Evolutionary conservation across 2,113 vertebrate genomes (phyloP).

Genomic region (Rhipidura dahli): DNA sequence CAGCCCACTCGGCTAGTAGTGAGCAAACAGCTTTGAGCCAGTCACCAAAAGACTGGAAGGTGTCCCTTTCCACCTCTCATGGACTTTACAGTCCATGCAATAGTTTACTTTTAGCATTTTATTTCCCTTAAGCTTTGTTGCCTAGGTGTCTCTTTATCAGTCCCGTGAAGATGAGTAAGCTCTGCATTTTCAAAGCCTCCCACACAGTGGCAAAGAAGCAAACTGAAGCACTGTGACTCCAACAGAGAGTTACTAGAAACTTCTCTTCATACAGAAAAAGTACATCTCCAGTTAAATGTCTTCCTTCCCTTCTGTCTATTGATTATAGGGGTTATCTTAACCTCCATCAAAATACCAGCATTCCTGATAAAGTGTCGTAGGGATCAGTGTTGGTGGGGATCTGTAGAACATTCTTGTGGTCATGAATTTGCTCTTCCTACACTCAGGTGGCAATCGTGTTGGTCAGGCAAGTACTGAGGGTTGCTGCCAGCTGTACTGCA

Average conservation of each 20-base stretch:
- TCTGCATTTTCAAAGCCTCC: conserved; percentile 51
- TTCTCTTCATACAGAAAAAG: neutral
- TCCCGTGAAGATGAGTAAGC: conserved; percentile 63
- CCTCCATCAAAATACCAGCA: neutral
- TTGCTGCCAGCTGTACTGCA: neutral
- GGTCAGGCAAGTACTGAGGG: rapidly evolving
- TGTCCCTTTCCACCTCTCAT: neutral
- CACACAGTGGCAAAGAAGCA: conserved; percentile 41
- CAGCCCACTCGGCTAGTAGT: neutral
- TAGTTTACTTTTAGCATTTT: neutral
- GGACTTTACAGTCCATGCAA: neutral
- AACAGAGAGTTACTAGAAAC: neutral
- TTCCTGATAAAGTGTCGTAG: neutral
- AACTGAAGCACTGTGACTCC: neutral
- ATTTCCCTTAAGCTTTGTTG: conserved; percentile 45
- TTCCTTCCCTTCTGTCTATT: neutral
- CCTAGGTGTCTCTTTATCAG: conserved; percentile 49
- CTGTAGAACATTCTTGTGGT: neutral
- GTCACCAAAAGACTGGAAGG: neutral
- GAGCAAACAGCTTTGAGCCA: neutral
- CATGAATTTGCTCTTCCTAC: neutral
- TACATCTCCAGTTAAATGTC: neutral
- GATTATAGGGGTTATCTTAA: neutral
- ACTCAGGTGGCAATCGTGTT: neutral
- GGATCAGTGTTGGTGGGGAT: neutral